Evolutionary conservation across 1,140 invertebrate genomes (phyloP).

Genomic region (Dendroctonus ponderosae): DNA sequence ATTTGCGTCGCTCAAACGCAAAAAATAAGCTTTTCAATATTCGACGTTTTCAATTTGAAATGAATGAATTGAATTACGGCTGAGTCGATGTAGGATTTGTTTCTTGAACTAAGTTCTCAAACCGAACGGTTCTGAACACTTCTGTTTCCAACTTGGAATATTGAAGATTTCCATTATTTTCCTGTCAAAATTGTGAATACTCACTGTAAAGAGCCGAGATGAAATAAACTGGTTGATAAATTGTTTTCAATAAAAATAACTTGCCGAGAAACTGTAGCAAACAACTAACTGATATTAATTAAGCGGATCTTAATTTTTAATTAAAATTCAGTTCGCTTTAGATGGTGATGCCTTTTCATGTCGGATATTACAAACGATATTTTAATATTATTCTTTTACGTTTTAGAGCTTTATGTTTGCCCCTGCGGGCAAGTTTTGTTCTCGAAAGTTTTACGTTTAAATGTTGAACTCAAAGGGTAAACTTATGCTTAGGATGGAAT

Average conservation of each 20-base stretch:
- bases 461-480: conserved; percentile 4
- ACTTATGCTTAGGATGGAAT: conserved; percentile 1
- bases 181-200: too few species aligned
- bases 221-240: conserved; percentile 6
- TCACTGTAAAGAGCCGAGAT: too few species aligned
- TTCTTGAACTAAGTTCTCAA: too few species aligned
- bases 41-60: conserved; percentile 1
- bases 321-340: conserved; percentile 11
- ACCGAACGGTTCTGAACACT: too few species aligned
- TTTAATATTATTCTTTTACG: conserved; percentile 16
- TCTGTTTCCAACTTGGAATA: too few species aligned
- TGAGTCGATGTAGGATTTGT: too few species aligned
- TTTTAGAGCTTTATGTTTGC: conserved; percentile 17
- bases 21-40: not conserved
- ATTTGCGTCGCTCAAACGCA: too few species aligned
- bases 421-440: conserved; percentile 11
- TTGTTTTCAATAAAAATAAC: conserved; percentile 11
- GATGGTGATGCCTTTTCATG: conserved; percentile 16
- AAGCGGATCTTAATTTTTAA: conserved; percentile 19
- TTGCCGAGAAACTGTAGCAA: conserved; percentile 10
- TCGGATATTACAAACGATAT: conserved; percentile 17
- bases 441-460: conserved; percentile 3
- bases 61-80: not conserved
- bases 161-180: too few species aligned
- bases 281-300: conserved; percentile 19